These are phyloP conservation scores for Lophius piscatorius DNA, from an alignment of 2,113 vertebrate species.

Conservation along the genomic window DNA sequence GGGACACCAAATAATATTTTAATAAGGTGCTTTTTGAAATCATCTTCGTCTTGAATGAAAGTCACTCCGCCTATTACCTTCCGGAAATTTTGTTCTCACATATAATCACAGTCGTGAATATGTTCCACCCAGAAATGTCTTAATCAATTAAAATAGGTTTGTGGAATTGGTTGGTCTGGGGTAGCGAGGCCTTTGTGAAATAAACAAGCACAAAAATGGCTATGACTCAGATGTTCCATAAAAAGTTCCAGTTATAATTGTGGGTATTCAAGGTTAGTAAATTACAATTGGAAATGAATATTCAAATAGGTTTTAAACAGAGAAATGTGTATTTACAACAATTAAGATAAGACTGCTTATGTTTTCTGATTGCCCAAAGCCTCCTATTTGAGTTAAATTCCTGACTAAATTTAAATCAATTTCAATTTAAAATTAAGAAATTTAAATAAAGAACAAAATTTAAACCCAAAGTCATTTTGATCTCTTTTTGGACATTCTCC, in stretches of 20 bases:
- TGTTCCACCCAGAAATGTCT: constrained; percentile 32
- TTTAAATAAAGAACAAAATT: too few species aligned
- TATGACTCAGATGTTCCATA: constrained; percentile 25
- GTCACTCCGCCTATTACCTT: not conserved
- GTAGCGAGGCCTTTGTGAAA: constrained; percentile 6
- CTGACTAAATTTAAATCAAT: too few species aligned
- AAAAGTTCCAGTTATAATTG: not conserved
- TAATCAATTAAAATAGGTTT: constrained; percentile 14
- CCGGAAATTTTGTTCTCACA: not conserved
- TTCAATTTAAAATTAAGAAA: too few species aligned
- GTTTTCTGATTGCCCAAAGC: constrained; percentile 3
- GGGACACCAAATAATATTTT: constrained; percentile 19
- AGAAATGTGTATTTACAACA: constrained; percentile 22
- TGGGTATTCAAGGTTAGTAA: too few species aligned
- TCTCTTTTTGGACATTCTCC: too few species aligned
- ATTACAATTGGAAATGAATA: too few species aligned
- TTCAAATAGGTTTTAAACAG: constrained; percentile 23
- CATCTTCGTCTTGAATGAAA: not conserved
- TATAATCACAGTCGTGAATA: not conserved
- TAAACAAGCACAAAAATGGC: constrained; percentile 34
- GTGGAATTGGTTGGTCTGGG: constrained; percentile 22
- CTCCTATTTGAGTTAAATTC: too few species aligned
- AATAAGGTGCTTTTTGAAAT: constrained; percentile 14
- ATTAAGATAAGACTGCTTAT: constrained; percentile 15
- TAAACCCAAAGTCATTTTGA: too few species aligned